A percentile compares a stretch with the other conserved stretches of the same genome.
phyloP scores from a whole-genome alignment of 2,113 vertebrate species.

The Syrmaticus mikado region DNA sequence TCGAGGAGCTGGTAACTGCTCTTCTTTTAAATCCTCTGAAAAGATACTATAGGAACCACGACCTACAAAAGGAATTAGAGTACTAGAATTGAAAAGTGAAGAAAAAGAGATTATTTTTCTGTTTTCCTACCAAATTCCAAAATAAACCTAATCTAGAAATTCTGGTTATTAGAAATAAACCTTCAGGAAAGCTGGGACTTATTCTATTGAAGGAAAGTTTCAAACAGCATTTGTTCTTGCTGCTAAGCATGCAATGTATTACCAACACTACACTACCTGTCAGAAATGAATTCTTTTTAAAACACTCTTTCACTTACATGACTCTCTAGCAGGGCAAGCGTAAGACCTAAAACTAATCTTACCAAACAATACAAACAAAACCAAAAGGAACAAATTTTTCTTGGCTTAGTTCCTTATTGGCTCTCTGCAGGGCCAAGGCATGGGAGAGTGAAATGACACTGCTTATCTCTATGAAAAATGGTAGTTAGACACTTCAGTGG shows the following conservation, averaged over 20 bases:
- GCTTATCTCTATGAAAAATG: background rate
- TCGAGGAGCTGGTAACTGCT: constrained; percentile 82
- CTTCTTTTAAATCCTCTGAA: constrained; percentile 70
- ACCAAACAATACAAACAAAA: background rate
- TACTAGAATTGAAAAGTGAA: background rate
- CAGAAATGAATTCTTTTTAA: background rate
- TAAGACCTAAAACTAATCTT: background rate
- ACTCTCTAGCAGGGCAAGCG: background rate
- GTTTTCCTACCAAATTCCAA: background rate
- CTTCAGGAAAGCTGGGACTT: background rate
- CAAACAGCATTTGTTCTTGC: background rate
- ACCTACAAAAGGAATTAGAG: constrained; percentile 49
- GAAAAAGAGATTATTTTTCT: background rate
- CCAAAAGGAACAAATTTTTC: background rate
- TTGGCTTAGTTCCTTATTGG: background rate
- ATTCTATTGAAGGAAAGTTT: background rate
- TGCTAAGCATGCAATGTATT: background rate
- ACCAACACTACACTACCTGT: background rate
- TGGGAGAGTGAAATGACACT: background rate
- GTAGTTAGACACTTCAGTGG: background rate
- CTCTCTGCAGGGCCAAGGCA: background rate
- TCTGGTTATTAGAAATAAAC: background rate
- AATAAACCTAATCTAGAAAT: background rate
- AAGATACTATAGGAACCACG: constrained; percentile 64
- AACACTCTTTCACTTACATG: background rate